Percentiles rank a stretch among this genome's conserved stretches.
Evolutionary conservation across 92 coral and sea anemone genomes (phyloP).

Genomic region (Heteractis magnifica): DNA sequence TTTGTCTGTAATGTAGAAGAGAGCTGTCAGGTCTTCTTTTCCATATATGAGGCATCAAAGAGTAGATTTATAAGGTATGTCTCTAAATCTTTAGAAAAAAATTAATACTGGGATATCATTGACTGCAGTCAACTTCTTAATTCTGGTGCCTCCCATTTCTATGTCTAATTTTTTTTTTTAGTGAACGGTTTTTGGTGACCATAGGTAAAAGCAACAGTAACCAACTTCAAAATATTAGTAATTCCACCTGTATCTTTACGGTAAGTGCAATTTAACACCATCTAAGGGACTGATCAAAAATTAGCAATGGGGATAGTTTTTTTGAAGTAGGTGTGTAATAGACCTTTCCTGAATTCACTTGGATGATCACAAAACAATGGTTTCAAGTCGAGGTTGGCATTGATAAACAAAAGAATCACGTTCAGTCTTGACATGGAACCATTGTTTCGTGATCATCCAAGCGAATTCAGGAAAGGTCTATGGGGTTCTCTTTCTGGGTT

Average conservation of each 20-base stretch:
- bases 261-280: constrained; percentile 38
- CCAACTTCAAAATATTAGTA: constrained; percentile 64
- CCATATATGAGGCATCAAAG: constrained; percentile 77
- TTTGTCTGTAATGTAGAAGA: constrained; percentile 84
- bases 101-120: no score
- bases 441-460: no score
- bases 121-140: neutral
- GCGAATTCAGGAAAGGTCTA: no score
- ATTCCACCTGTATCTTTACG: constrained; percentile 70
- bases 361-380: no score
- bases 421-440: no score
- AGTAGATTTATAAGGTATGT: constrained; percentile 78
- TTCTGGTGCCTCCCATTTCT: no score
- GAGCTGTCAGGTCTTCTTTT: constrained; percentile 82
- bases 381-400: no score
- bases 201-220: constrained; percentile 70
- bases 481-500: neutral
- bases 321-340: no score
- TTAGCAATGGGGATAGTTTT: no score
- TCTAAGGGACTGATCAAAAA: neutral
- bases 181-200: constrained; percentile 86
- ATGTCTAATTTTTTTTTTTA: constrained; percentile 11
- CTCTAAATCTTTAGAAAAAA: no score
- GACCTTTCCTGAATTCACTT: no score
- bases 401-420: no score